phyloP scores from a whole-genome alignment of 2,888 invertebrate genomes.

The Mesochorus sp. region DNA sequence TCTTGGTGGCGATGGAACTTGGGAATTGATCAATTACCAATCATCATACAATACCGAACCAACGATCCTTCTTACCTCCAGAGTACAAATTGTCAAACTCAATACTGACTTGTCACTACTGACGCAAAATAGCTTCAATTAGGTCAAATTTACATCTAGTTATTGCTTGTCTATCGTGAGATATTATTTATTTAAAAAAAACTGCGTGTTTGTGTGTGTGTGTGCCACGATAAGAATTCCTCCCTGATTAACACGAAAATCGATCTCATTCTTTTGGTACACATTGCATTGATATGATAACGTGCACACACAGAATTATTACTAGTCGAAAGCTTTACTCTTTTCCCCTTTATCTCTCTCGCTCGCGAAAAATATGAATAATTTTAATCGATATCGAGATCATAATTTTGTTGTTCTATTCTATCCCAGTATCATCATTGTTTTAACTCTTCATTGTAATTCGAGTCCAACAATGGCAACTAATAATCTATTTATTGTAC shows the following conservation, averaged over 20 bases:
- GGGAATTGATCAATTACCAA: constrained; percentile 89
- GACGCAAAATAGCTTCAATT: constrained; percentile 34
- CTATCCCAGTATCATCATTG: neutral
- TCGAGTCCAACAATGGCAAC: neutral
- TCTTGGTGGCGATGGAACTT: constrained; percentile 89
- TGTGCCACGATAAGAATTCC: constrained; percentile 10
- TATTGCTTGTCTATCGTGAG: neutral
- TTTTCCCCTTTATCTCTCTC: no score
- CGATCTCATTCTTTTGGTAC: constrained; percentile 44
- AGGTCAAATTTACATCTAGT: neutral
- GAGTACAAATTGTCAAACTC: constrained; percentile 77
- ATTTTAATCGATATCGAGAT: no score
- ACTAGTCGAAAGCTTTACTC: constrained; percentile 49
- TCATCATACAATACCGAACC: constrained; percentile 73
- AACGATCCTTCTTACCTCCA: constrained; percentile 70
- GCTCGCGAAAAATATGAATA: neutral
- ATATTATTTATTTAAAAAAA: constrained; percentile 11
- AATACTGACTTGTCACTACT: constrained; percentile 66
- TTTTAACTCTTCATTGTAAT: neutral
- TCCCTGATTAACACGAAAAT: constrained; percentile 22
- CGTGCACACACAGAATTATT: constrained; percentile 26
- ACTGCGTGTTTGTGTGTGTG: constrained; percentile 14
- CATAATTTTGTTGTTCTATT: no score
- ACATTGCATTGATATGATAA: constrained; percentile 23
- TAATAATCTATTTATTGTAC: neutral